Base-by-base conservation (phyloP, 2,113 vertebrate species). In the Plotosus lineatus region DNA sequence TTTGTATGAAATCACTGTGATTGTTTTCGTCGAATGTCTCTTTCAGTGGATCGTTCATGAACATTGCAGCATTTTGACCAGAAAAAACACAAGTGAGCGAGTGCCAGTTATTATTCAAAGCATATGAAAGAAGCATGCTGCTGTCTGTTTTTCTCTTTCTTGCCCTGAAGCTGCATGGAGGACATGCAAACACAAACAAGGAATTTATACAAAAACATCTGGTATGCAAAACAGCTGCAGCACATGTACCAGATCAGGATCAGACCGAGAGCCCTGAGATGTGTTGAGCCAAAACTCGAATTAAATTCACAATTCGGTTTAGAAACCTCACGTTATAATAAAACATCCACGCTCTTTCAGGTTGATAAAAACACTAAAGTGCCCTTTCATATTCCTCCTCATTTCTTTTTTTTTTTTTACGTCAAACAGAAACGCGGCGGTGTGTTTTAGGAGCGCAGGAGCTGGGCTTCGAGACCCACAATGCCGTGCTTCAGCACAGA, bases 401-500 rank as follows among this genome's bases (percentile, higher is more conserved):
- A 26, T 40, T 83, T 38, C 38, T 33, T 71, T 48, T 53, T 21
- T 40, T 83, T 38, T 28, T 33, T 71, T 48, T 53, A 77, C 36
- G 58, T 61, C 40, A 9, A 61, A 75, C 15, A 76, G 68, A 77
- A 78, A 81, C 65, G 81, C 40, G 26, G 17, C 36, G 28, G 53
- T 48, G 73, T 26, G 55, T 23, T n/a, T n/a, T 51, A 58, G 53
- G 69, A 63, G 72, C 55, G 80, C 33, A 19, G 28, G 26, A 69
- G 84, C 81, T 28, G 63, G 42, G 38, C 28, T 11, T 66, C 28
- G 65, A 77, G 56, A 83, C 66, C 78, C 77, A 80, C 56, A 83
- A 80, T 76, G 81, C 81, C 7, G 31, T 46, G 61, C 65, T 91
- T 92, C 91, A 88, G 89, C 90, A 91, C 91, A 90, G 92, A 92